Evolutionary conservation across 2,113 vertebrate genomes (phyloP).

Genomic region (Muscicapa adusta): DNA sequence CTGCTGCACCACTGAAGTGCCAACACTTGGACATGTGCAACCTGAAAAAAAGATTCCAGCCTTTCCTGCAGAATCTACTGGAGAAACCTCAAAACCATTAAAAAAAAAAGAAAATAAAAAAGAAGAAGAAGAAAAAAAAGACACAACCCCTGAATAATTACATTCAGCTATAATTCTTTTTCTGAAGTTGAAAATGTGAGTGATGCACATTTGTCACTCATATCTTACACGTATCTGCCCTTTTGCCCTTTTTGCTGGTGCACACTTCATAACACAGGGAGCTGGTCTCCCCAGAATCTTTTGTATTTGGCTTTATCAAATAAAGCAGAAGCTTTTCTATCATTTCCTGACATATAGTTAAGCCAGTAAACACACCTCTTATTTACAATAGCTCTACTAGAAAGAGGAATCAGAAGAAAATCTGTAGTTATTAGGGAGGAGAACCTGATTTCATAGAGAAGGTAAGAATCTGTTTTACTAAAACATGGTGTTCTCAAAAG

Average conservation of each 20-base stretch:
- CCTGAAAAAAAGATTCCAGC: neutral
- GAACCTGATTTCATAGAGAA: neutral
- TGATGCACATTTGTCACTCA: neutral
- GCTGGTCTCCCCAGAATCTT: neutral
- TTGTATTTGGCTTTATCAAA: neutral
- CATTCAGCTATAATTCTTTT: neutral
- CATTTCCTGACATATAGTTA: neutral
- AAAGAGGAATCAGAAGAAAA: neutral
- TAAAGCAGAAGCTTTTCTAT: neutral
- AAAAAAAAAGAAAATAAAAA: too few species aligned
- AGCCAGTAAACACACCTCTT: neutral
- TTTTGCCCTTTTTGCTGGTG: neutral
- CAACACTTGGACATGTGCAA: fast-evolving
- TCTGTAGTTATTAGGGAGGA: neutral
- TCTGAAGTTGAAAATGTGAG: neutral
- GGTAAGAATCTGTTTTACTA: neutral
- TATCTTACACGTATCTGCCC: too few species aligned
- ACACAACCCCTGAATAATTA: neutral
- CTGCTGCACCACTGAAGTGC: neutral
- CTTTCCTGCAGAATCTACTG: neutral
- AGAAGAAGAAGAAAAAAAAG: too few species aligned
- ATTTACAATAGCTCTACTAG: neutral
- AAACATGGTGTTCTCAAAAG: fast-evolving
- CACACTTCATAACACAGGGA: neutral
- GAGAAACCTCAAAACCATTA: neutral